A percentile compares a stretch with the other conserved stretches of the same genome.
Evolutionary conservation across 2,113 vertebrate species (phyloP).

Genomic region (Colistium nudipinnis): DNA sequence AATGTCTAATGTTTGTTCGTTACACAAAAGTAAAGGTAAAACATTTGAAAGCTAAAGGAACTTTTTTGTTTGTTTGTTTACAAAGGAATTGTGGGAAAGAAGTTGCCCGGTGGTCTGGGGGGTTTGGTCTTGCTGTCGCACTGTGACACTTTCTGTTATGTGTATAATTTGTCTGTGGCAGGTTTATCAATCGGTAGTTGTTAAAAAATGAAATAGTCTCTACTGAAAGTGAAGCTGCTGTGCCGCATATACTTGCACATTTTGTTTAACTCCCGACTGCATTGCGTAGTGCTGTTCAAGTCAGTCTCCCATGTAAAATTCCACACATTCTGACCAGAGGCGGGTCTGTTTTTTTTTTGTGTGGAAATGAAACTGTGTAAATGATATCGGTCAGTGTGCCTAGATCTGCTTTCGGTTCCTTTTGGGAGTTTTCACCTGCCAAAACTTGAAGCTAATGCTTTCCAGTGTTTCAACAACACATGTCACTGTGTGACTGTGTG

Average conservation of each 20-base stretch:
- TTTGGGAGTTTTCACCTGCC: not conserved
- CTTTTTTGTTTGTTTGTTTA: too few relatives aligned
- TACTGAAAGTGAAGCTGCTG: not conserved
- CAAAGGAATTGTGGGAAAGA: not conserved
- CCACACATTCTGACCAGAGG: slow-evolving; percentile 48
- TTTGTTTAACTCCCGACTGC: not conserved
- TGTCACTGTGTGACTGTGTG: slow-evolving; percentile 3
- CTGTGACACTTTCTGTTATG: not conserved
- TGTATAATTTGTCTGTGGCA: not conserved
- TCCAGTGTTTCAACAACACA: not conserved
- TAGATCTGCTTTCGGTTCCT: slow-evolving; percentile 16
- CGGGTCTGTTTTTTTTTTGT: slow-evolving; percentile 17
- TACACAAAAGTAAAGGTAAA: not conserved
- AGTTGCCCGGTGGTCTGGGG: not conserved
- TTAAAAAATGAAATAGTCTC: not conserved
- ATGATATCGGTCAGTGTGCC: not conserved
- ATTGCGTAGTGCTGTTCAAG: not conserved
- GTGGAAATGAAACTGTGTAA: slow-evolving; percentile 36
- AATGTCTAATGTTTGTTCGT: not conserved
- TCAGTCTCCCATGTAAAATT: slow-evolving; percentile 53
- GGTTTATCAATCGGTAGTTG: not conserved
- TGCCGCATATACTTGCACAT: not conserved
- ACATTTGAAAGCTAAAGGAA: not conserved
- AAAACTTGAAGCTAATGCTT: not conserved
- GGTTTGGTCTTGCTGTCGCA: not conserved